Percentiles rank a stretch among this genome's conserved stretches.
Conservation (phyloP, 1,140 invertebrate species). For the Cyrtorhinus lividipennis region DNA sequence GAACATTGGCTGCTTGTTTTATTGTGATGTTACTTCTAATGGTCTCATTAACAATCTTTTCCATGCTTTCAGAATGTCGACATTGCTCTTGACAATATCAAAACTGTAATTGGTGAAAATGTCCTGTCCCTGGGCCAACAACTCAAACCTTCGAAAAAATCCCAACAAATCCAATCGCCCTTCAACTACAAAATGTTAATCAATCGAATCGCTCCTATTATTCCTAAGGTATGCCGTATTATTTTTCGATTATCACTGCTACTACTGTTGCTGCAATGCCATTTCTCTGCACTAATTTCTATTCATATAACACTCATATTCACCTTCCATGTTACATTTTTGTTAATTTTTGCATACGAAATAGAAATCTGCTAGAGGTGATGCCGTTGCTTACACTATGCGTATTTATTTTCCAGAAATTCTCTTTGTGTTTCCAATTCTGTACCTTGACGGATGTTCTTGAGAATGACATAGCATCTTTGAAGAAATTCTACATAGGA, state of each 20-base stretch:
- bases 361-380: too few relatives aligned
- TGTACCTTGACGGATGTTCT: constrained; percentile 17
- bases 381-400: background rate
- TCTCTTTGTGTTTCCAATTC: constrained; percentile 18
- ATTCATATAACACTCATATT: too few relatives aligned
- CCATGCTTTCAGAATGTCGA: constrained; percentile 5
- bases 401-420: constrained; percentile 17
- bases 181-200: constrained; percentile 5
- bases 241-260: background rate
- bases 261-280: too few relatives aligned
- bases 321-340: too few relatives aligned
- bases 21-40: background rate
- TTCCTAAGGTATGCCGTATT: constrained; percentile 10
- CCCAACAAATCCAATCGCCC: background rate
- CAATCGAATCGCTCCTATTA: constrained; percentile 10
- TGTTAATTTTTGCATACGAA: too few relatives aligned
- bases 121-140: background rate
- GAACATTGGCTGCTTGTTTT: background rate
- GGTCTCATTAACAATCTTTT: background rate
- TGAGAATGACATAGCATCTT: constrained; percentile 29
- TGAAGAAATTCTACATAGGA: constrained; percentile 29
- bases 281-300: background rate
- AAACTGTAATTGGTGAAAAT: constrained; percentile 6
- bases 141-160: background rate
- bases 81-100: background rate